Percentiles rank a stretch among this genome's conserved stretches.
Conservation (phyloP, 1,140 invertebrate genomes). For the Sitobion miscanthi region DNA sequence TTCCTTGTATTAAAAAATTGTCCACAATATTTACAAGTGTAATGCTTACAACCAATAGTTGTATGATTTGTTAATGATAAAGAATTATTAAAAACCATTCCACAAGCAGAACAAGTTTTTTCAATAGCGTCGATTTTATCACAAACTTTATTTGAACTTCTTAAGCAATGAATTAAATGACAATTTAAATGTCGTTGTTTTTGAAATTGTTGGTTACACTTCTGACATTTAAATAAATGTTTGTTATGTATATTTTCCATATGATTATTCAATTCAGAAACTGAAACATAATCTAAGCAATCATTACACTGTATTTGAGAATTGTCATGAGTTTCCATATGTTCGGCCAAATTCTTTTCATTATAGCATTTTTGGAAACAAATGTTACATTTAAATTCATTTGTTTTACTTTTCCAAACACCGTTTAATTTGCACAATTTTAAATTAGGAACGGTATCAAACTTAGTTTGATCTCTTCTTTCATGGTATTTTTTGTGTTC, state of each 20-base stretch:
- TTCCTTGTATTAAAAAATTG: neutral
- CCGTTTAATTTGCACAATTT: constrained; percentile 35
- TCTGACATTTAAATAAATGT: neutral
- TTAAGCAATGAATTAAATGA: constrained; percentile 18
- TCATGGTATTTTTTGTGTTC: neutral
- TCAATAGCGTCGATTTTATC: neutral
- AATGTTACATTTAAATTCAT: constrained; percentile 22
- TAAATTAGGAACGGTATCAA: neutral
- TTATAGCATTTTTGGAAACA: constrained; percentile 6
- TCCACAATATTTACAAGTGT: neutral
- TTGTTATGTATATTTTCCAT: neutral
- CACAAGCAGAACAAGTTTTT: neutral
- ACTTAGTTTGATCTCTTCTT: neutral
- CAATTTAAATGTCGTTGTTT: neutral
- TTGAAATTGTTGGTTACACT: neutral
- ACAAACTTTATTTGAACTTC: neutral
- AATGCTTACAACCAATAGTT: neutral
- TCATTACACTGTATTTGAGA: neutral
- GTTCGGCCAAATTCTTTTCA: constrained; percentile 24
- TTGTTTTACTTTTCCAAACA: constrained; percentile 45
- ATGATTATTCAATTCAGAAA: neutral
- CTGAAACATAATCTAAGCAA: neutral
- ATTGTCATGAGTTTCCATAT: neutral
- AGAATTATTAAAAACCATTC: neutral
- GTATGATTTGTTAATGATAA: neutral